A percentile compares a stretch with the other conserved stretches of the same genome.
These are phyloP conservation scores for Argya squamiceps DNA, from an alignment of 2,797 vertebrate species.

Conservation along the genomic window DNA sequence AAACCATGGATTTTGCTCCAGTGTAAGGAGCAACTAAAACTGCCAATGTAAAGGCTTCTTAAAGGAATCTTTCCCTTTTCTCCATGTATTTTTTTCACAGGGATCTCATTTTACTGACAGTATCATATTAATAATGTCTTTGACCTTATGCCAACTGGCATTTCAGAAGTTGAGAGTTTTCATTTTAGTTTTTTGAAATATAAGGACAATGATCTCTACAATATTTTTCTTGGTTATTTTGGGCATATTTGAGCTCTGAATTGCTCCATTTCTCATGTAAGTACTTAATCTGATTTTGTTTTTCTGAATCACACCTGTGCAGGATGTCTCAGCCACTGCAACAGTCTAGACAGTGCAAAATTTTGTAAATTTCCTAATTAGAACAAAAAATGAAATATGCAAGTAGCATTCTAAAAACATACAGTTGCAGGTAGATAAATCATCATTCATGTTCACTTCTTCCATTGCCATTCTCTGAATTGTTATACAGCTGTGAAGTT, in stretches of 20 bases:
- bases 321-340: neutral
- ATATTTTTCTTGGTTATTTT: neutral
- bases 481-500: neutral
- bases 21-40: neutral
- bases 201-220: neutral
- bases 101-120: neutral
- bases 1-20: neutral
- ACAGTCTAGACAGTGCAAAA: neutral
- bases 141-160: neutral
- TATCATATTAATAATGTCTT: neutral
- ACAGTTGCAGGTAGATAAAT: neutral
- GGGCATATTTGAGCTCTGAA: neutral
- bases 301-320: neutral
- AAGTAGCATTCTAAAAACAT: neutral
- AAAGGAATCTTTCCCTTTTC: neutral
- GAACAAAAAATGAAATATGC: neutral
- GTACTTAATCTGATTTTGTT: neutral
- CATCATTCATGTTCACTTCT: neutral
- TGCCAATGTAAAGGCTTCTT: neutral
- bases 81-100: neutral
- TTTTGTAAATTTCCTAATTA: neutral
- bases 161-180: neutral
- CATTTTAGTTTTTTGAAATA: neutral
- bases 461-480: neutral
- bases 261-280: neutral